Percentiles rank a stretch among this genome's conserved stretches.
These are phyloP conservation scores for Catamblyrhynchus diadema DNA, from an alignment of 2,797 vertebrate species.

Conservation along the genomic window DNA sequence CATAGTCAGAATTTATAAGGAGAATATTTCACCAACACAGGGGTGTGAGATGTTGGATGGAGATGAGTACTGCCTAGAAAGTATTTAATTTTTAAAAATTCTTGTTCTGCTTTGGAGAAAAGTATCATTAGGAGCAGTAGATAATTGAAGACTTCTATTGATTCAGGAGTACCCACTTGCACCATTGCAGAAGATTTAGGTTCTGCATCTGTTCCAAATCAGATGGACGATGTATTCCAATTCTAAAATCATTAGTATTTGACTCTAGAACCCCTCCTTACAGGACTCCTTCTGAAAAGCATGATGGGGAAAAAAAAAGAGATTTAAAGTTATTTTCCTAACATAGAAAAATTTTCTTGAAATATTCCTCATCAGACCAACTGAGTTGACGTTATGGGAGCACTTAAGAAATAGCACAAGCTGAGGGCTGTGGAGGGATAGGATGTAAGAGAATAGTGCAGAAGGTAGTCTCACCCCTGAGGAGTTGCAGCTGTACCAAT, in stretches of 20 bases:
- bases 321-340: neutral
- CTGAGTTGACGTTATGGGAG: neutral
- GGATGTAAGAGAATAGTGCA: too few relatives aligned
- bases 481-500: too few relatives aligned
- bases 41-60: neutral
- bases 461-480: too few relatives aligned
- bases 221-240: neutral
- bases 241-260: neutral
- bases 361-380: neutral
- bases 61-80: neutral
- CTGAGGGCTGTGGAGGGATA: neutral
- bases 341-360: neutral
- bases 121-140: neutral
- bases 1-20: neutral
- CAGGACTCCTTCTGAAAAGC: neutral
- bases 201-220: neutral
- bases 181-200: neutral
- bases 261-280: neutral
- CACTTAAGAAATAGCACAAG: neutral
- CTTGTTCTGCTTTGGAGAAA: neutral
- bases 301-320: neutral
- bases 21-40: neutral
- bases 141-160: fast-evolving
- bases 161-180: neutral
- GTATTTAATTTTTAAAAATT: neutral